Conservation (phyloP, 2,888 invertebrate species). For the Volucella inflata region DNA sequence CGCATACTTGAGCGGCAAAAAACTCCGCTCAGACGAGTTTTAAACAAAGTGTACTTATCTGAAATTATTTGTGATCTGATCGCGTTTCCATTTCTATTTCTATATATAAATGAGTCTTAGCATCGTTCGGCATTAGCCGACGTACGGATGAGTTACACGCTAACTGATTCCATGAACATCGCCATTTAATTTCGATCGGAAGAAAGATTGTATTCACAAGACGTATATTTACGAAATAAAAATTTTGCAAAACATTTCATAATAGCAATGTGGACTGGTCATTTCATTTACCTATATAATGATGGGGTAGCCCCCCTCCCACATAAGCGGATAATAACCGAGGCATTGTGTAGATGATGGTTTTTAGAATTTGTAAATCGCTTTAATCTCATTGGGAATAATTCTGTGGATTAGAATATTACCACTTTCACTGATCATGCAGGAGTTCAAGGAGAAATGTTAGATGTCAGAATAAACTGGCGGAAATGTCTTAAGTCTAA, state of each 20-base stretch:
- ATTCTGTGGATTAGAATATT: slow-evolving; percentile 27
- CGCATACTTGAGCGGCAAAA: slow-evolving; percentile 53
- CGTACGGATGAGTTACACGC: slow-evolving; percentile 52
- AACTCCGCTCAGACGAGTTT: slow-evolving; percentile 2
- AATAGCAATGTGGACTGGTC: slow-evolving; percentile 71
- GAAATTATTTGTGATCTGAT: slow-evolving; percentile 60
- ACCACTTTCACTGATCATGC: slow-evolving; percentile 4
- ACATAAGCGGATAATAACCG: background rate
- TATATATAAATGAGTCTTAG: slow-evolving; percentile 29
- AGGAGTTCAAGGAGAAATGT: slow-evolving; percentile 63
- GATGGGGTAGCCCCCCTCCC: slow-evolving; percentile 31
- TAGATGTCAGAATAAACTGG: slow-evolving; percentile 36
- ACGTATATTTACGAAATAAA: slow-evolving; percentile 62
- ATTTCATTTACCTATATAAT: slow-evolving; percentile 72
- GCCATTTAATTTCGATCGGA: slow-evolving; percentile 62
- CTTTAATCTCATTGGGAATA: slow-evolving; percentile 15
- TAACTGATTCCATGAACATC: slow-evolving; percentile 31
- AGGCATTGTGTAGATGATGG: slow-evolving; percentile 19
- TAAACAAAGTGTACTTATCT: slow-evolving; percentile 62
- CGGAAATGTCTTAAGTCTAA: slow-evolving; percentile 64
- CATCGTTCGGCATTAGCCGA: background rate
- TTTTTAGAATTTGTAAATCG: background rate
- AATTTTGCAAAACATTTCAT: slow-evolving; percentile 63
- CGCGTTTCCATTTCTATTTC: slow-evolving; percentile 67
- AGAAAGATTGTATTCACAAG: slow-evolving; percentile 62